A percentile compares a stretch with the other conserved stretches of the same genome.
Conservation (phyloP, 2,113 vertebrate genomes). For the Lepidothrix coronata region DNA sequence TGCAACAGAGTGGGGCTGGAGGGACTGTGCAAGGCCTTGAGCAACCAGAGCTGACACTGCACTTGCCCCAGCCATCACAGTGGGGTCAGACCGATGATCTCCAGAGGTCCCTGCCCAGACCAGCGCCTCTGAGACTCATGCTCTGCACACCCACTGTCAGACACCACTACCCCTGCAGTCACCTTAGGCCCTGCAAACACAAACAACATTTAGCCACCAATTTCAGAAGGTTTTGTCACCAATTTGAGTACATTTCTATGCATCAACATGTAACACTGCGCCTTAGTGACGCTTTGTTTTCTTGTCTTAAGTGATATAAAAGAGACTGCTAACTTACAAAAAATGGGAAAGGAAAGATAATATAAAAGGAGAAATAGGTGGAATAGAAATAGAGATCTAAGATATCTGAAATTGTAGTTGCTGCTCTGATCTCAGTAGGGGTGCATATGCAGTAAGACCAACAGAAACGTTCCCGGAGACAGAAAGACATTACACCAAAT, state of each 20-base stretch:
- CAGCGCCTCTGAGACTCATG: accelerated
- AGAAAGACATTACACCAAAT: background rate
- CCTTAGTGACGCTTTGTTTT: background rate
- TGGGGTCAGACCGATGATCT: background rate
- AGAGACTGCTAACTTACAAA: background rate
- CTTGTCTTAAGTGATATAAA: background rate
- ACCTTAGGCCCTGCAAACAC: background rate
- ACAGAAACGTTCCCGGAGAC: background rate
- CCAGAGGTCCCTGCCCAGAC: background rate
- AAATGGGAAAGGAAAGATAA: background rate
- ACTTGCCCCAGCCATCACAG: background rate
- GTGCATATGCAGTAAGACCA: background rate
- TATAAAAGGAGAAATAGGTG: background rate
- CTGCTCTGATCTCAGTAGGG: background rate
- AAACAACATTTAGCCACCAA: background rate
- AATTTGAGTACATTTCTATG: background rate
- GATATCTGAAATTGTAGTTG: background rate
- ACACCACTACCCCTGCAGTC: background rate
- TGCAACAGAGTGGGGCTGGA: background rate
- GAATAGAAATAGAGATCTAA: background rate
- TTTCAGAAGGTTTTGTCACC: background rate
- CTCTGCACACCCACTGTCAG: background rate
- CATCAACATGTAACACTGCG: background rate
- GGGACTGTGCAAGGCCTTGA: background rate
- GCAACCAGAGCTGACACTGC: background rate